Evolutionary conservation across 2,888 invertebrate species (phyloP), one percentile per base, ranked within the genome.

Genomic region (Cistogaster globosa): DNA sequence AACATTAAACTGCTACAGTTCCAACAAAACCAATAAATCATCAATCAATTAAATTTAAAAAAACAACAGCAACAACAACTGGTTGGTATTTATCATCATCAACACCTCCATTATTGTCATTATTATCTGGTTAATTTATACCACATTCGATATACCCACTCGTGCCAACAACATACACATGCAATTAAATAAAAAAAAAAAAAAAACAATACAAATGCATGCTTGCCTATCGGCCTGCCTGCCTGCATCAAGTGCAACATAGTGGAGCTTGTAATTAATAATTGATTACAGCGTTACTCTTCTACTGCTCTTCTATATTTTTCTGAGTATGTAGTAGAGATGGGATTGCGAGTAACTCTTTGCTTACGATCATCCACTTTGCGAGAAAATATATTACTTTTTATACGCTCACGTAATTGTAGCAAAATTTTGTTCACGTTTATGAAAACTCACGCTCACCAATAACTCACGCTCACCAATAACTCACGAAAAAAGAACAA

Each of bases 11-110:
- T 62, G 32, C n/a, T 38, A n/a, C 36, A 77, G 14, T 51, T 51
- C 51, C 67, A 58, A 67, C 57, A 57, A 75, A 58, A 67, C 48
- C 76, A 58, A 77, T 77, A 67, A 77, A 68, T 48, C 20, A 76
- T 67, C 57, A 67, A 65, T 65, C 55, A 45, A 18, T 65, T 76
- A 20, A 48, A 65, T 75, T 32, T 16, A 63, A 18, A 22, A 36
- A 42, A 42, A 67, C 48, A 14, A 58, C n/a, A 74, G 12, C 20
- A 26, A 8, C 20, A 51, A 22, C 22, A 67, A 77, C 51, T 77
- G 20, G 38, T 36, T 62, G 58, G 71, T 58, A 71, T 26, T n/a
- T 38, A 55, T 8, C 53, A 36, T 8, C 53, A 36, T 12, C 38
- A 69, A 45, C 14, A 57, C 55, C 22, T 18, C n/a, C 48, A 78